A percentile compares a stretch with the other conserved stretches of the same genome.
These are phyloP conservation scores for Cosmia pyralina DNA, from an alignment of 2,888 invertebrate genomes.

Conservation along the genomic window DNA sequence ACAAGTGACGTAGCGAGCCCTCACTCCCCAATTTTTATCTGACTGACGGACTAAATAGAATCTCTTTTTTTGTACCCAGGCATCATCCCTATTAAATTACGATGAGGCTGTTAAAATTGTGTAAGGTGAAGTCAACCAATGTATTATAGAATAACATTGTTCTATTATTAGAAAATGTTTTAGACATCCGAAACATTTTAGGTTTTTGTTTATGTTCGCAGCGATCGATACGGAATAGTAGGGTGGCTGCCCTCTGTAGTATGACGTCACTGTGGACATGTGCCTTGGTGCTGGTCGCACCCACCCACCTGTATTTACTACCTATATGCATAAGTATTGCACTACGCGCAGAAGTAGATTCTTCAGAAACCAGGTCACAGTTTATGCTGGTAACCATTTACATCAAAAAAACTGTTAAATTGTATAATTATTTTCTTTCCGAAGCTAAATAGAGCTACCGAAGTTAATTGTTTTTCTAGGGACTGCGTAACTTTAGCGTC, in stretches of 20 bases:
- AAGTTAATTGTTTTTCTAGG: neutral
- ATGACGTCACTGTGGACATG: constrained; percentile 69
- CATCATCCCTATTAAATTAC: no score
- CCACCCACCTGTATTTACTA: constrained; percentile 65
- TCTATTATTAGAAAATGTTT: constrained; percentile 15
- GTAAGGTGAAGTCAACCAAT: no score
- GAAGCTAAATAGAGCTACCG: neutral
- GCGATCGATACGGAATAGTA: constrained; percentile 66
- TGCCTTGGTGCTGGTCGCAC: constrained; percentile 58
- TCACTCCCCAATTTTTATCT: no score
- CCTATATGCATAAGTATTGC: constrained; percentile 56
- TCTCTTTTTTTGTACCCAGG: no score
- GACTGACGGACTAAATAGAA: no score
- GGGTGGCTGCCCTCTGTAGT: constrained; percentile 70
- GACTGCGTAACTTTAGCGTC: neutral
- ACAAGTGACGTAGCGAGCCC: no score
- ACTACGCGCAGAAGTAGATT: constrained; percentile 55
- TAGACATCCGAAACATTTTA: constrained; percentile 13
- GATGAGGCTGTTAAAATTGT: neutral
- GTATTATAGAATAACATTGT: neutral
- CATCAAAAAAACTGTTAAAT: neutral
- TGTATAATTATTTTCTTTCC: neutral
- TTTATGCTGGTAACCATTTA: constrained; percentile 40
- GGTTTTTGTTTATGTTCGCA: constrained; percentile 36
- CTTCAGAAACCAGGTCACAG: constrained; percentile 64